These are phyloP conservation scores for Lithodes maja DNA, from an alignment of 2,888 invertebrate species.

Conservation along the genomic window DNA sequence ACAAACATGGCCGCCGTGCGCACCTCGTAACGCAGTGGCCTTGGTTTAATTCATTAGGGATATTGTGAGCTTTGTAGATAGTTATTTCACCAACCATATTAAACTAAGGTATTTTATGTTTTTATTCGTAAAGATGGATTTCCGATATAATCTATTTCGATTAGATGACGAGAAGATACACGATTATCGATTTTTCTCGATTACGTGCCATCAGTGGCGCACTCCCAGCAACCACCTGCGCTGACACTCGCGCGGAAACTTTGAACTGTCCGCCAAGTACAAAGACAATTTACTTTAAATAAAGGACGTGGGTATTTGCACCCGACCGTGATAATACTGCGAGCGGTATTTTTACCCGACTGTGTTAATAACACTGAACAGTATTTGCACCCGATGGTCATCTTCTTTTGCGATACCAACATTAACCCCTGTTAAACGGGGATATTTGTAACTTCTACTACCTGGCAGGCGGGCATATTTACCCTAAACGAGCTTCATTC, in stretches of 20 bases:
- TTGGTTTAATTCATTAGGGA: not conserved
- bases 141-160: not conserved
- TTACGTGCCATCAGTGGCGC: conserved; percentile 17
- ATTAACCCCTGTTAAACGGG: too few species aligned
- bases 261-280: not conserved
- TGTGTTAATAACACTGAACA: too few species aligned
- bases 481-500: too few species aligned
- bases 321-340: too few species aligned
- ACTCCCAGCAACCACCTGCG: conserved; percentile 20
- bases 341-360: too few species aligned
- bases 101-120: not conserved
- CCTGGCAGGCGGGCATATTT: too few species aligned
- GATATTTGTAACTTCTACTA: too few species aligned
- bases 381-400: too few species aligned
- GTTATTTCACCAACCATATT: not conserved
- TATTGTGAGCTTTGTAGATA: not conserved
- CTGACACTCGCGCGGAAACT: not conserved
- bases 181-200: conserved; percentile 20
- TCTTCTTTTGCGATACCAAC: too few species aligned
- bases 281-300: too few species aligned
- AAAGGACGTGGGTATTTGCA: too few species aligned
- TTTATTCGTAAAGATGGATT: not conserved
- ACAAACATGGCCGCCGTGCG: conserved; percentile 46
- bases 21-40: not conserved
- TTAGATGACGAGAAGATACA: not conserved